Base-by-base conservation (phyloP, 2,888 invertebrate species). In the Petrolisthes manimaculis region DNA sequence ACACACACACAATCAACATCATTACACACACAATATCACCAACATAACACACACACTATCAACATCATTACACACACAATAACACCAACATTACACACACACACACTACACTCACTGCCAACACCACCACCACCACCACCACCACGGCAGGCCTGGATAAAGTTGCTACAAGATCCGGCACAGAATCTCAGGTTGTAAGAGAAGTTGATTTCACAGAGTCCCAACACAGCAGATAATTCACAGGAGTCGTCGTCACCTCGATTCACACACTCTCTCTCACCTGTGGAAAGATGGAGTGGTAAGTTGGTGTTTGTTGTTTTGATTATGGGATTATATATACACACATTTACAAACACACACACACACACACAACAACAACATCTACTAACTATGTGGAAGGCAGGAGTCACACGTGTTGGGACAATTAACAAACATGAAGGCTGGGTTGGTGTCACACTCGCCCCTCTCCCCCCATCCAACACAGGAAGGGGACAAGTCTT, bases 401-500 rank as follows among this genome's bases (percentile, higher is more conserved):
- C 86, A 86, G 21, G 86, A 86, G 24, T 83, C 51, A 51, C 86
- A 86, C 18, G 86, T 77, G 18, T 18, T 21, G 5, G 86, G 82
- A 6, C 86, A 86, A 51, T 86, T 86, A 75, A 77, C 83, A 3
- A 86, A 74, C 86, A 86, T 86, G 56, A n/a, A 86, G 18, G 77
- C 75, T 14, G 86, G 86, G 82, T 86, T 86, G 82, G 9, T 82
- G 4, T 82, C 61, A 75, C 86, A 86, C 77, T 86, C 86, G 18
- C 86, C 86, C 21, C 24, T 6, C 37, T 51, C 67, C 12, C 67
- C 74, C 86, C 86, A 86, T 0, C 86, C 83, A 0, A n/a, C 12
- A 77, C 86, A 86, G n/a, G 67, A 77, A 3, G 75, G 77, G 18
- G 37, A 51, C 67, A 86, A 82, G 77, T 86, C 86, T 9, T 80